Base-by-base conservation (phyloP, 2,888 invertebrate species). In the Noctua comes region DNA sequence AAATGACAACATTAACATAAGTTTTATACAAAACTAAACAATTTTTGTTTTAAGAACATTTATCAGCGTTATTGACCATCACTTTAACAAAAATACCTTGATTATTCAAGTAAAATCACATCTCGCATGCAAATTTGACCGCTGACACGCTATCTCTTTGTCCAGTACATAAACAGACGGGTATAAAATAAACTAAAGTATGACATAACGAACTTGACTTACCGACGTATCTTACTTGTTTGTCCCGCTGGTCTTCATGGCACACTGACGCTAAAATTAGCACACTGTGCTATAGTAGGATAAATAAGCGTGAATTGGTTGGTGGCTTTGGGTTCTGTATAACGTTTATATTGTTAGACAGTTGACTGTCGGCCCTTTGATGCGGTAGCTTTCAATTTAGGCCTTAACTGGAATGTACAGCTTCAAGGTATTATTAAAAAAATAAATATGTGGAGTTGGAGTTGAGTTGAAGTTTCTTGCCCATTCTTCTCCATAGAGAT, bases 161-260 rank as follows among this genome's bases (percentile, higher is more conserved):
- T 68, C 27, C 18, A 59, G 16, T 74, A 57, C 2, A 21, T 59
- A 68, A 40, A 21, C n/a, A 51, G 8, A 59, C n/a, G 21, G n/a
- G 10, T 31, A 24, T 31, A 68, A 7, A 40, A 83, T 65, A 73
- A 62, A 69, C 86, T 86, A 87, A 75, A 83, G 43, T 80, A 87
- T 91, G 91, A 92, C 88, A 90, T 89, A 90, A 89, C 4, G 68
- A 77, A 59, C 70, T 80, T 72, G 68, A 83, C 87, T 88, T 72
- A 90, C 86, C 80, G 62, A 74, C 69, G 62, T 68, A 68, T 82
- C 77, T 78, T 31, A 76, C 76, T 85, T 85, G 89, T 83, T 88
- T 36, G 43, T 72, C n/a, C 62, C 68, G 51, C 85, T 64, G 57
- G 70, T 79, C 62, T 68, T 78, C 77, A 77, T 70, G 68, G 66